A percentile compares a stretch with the other conserved stretches of the same genome.
phyloP scores from a whole-genome alignment of 2,888 invertebrate genomes.

The Luperina nickerlii region DNA sequence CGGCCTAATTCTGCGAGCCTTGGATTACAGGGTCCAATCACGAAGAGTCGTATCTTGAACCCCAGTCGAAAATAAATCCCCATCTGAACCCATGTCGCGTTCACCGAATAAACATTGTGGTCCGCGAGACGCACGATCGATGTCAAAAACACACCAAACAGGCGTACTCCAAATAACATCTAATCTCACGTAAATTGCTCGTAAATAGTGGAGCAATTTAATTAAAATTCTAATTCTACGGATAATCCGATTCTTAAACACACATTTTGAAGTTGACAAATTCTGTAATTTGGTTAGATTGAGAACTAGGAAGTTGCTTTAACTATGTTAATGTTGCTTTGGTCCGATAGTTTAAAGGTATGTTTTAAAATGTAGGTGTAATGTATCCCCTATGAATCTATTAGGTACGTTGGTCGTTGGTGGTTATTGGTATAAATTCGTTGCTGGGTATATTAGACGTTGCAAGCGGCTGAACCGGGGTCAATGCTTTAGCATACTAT shows the following conservation, averaged over 20 bases:
- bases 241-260: constrained; percentile 68
- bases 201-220: constrained; percentile 74
- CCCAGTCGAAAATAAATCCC: constrained; percentile 82
- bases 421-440: background rate
- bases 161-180: constrained; percentile 73
- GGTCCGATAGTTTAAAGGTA: background rate
- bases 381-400: background rate
- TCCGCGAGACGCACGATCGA: constrained; percentile 76
- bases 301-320: constrained; percentile 14
- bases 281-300: constrained; percentile 41
- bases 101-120: constrained; percentile 83
- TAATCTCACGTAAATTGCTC: constrained; percentile 78
- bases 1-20: constrained; percentile 66
- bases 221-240: constrained; percentile 74
- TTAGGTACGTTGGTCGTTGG: background rate
- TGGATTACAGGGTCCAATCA: constrained; percentile 80
- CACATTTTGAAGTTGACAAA: constrained; percentile 58
- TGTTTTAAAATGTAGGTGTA: background rate
- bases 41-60: constrained; percentile 78
- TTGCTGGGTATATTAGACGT: background rate
- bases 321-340: constrained; percentile 17
- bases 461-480: background rate
- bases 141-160: constrained; percentile 79
- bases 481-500: background rate
- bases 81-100: constrained; percentile 79